phyloP scores from a whole-genome alignment of 2,113 vertebrate species.

The Haemorhous mexicanus region DNA sequence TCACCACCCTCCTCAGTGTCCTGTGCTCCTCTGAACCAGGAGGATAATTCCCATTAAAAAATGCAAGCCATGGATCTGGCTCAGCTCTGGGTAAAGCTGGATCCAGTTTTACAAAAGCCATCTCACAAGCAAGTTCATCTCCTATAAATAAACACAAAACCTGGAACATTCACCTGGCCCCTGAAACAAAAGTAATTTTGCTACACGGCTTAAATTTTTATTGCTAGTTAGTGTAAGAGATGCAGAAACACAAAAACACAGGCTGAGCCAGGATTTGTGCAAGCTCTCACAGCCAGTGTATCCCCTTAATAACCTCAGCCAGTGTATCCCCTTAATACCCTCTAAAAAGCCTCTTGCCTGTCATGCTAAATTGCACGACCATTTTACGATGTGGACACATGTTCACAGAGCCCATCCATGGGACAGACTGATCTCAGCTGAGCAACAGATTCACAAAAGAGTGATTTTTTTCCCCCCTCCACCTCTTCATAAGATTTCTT shows the following conservation, averaged over 20 bases:
- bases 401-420: not conserved
- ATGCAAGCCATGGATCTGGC: not conserved
- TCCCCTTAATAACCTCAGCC: not conserved
- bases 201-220: not conserved
- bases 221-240: not conserved
- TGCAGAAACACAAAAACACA: not conserved
- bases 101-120: not conserved
- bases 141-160: constrained; percentile 16
- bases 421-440: not conserved
- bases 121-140: not conserved
- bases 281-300: not conserved
- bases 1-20: accelerated
- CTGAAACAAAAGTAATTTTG: not conserved
- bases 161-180: not conserved
- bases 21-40: not conserved
- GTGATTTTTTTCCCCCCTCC: not conserved
- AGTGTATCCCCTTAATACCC: not conserved
- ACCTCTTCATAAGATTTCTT: not conserved
- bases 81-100: not conserved
- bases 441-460: not conserved
- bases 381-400: not conserved
- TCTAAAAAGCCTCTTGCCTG: not conserved
- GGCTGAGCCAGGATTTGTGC: not conserved
- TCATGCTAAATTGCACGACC: not conserved
- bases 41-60: not conserved